Evolutionary conservation across 2,888 invertebrate species (phyloP).

Genomic region (Ormyrus thymus): DNA sequence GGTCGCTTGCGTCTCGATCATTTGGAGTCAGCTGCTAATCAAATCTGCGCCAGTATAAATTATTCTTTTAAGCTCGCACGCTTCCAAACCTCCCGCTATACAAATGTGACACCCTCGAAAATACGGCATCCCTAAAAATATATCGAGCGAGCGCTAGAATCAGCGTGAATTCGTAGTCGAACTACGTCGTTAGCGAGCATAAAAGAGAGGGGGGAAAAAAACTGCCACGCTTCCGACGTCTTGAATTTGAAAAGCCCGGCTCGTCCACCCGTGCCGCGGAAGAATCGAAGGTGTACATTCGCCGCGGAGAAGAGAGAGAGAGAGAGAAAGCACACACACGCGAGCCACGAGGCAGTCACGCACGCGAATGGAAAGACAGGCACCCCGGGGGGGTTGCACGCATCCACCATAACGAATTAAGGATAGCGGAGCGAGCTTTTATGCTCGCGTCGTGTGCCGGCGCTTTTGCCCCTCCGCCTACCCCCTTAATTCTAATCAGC

Average conservation of each 20-base stretch:
- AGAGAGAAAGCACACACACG: constrained; percentile 51
- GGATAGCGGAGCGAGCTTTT: constrained; percentile 57
- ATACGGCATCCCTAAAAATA: too few species aligned
- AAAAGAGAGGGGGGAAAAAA: constrained; percentile 5
- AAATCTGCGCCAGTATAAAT: too few species aligned
- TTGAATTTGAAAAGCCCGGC: constrained; percentile 34
- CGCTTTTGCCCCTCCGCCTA: constrained; percentile 40
- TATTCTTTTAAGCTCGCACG: too few species aligned
- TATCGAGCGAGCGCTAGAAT: too few species aligned
- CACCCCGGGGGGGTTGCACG: constrained; percentile 47
- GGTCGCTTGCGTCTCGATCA: background rate
- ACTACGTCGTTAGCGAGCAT: constrained; percentile 14
- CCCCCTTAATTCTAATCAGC: constrained; percentile 61
- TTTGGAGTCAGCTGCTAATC: too few species aligned
- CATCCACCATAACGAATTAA: constrained; percentile 59
- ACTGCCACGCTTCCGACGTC: constrained; percentile 15
- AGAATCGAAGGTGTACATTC: constrained; percentile 55
- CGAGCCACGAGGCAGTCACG: constrained; percentile 58
- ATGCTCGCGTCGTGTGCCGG: constrained; percentile 53
- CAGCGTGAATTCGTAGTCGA: background rate
- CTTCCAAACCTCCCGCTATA: too few species aligned
- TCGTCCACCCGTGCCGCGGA: constrained; percentile 16
- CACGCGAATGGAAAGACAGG: constrained; percentile 53
- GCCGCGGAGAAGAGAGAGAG: constrained; percentile 48
- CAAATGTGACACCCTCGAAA: too few species aligned